phyloP scores from a whole-genome alignment of 2,797 vertebrate species.

The Monodelphis domestica region DNA sequence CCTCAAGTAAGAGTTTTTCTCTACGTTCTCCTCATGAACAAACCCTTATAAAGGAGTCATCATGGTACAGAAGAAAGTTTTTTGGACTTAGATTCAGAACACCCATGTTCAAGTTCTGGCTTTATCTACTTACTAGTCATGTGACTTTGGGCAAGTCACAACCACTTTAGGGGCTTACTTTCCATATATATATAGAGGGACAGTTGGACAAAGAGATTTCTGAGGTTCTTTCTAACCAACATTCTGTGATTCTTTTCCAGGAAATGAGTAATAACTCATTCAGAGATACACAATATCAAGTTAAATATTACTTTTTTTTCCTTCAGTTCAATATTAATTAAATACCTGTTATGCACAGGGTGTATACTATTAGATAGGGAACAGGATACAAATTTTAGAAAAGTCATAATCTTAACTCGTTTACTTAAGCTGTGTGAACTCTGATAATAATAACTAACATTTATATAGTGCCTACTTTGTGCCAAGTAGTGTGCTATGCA shows the following conservation, averaged over 20 bases:
- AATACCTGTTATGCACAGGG: not conserved
- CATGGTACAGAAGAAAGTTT: not conserved
- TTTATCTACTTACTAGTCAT: not conserved
- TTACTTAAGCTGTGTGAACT: not conserved
- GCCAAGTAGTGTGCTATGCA: not conserved
- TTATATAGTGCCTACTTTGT: not conserved
- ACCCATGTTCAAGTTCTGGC: not conserved
- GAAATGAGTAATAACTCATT: not conserved
- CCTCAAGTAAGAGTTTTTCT: slow-evolving; percentile 8
- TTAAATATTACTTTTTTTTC: not conserved
- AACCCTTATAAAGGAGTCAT: not conserved
- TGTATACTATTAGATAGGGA: not conserved
- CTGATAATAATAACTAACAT: not conserved
- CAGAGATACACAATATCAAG: not conserved
- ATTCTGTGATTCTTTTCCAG: not conserved
- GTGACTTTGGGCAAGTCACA: too few relatives aligned
- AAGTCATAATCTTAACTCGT: not conserved
- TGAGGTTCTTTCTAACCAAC: not conserved
- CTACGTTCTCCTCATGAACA: slow-evolving; percentile 42
- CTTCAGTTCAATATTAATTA: not conserved
- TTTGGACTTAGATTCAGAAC: not conserved
- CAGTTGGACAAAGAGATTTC: not conserved
- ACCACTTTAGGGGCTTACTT: not conserved
- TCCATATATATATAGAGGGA: not conserved
- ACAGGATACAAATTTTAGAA: not conserved